phyloP scores from a whole-genome alignment of 1,140 invertebrate species.

The Luehdorfia chinensis region DNA sequence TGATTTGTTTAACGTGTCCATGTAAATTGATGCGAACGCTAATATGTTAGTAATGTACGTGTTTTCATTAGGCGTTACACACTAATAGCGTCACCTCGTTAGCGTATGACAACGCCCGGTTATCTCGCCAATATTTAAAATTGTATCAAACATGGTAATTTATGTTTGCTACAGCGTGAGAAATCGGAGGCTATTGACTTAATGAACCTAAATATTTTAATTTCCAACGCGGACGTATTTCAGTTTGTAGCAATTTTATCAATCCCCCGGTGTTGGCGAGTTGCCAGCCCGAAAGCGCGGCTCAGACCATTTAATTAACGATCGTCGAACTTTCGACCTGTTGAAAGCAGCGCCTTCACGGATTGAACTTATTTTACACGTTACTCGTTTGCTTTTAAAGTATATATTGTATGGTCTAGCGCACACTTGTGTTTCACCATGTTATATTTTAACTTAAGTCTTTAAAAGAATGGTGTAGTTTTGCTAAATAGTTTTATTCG shows the following conservation, averaged over 20 bases:
- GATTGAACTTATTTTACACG: slow-evolving; percentile 63
- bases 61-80: slow-evolving; percentile 16
- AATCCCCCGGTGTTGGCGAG: slow-evolving; percentile 54
- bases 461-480: too few relatives aligned
- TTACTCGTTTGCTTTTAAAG: slow-evolving; percentile 38
- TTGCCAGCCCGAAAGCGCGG: slow-evolving; percentile 57
- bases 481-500: too few relatives aligned
- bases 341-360: slow-evolving; percentile 68
- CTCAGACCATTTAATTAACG: slow-evolving; percentile 75
- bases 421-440: background rate
- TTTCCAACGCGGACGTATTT: slow-evolving; percentile 32
- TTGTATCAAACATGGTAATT: slow-evolving; percentile 46
- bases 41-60: slow-evolving; percentile 18
- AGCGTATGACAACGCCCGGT: background rate
- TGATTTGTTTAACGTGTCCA: slow-evolving; percentile 31
- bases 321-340: slow-evolving; percentile 73
- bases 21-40: slow-evolving; percentile 31
- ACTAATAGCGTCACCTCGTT: too few relatives aligned
- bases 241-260: slow-evolving; percentile 65
- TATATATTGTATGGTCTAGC: slow-evolving; percentile 24
- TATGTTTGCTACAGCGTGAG: slow-evolving; percentile 31
- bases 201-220: slow-evolving; percentile 43
- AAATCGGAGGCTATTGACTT: slow-evolving; percentile 26
- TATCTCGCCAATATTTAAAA: slow-evolving; percentile 18
- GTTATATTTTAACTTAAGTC: too few relatives aligned